phyloP scores from a whole-genome alignment of 1,140 invertebrate genomes.

The Drosophila carrolli region DNA sequence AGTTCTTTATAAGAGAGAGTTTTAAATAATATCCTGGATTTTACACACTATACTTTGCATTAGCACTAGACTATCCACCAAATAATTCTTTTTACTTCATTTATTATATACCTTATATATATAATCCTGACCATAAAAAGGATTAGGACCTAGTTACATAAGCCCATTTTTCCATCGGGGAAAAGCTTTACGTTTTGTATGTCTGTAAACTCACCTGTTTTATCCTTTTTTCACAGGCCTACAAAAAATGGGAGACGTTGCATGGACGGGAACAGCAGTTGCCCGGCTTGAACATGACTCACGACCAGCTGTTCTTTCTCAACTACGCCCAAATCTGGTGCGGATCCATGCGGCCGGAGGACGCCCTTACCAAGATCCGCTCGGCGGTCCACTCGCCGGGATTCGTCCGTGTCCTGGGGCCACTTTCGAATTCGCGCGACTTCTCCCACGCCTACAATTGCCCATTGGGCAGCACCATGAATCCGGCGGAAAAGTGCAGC shows the following conservation, averaged over 20 bases:
- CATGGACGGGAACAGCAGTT: constrained; percentile 90
- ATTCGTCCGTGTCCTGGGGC: constrained; percentile 95
- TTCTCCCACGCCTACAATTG: constrained; percentile 94
- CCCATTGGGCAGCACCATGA: constrained; percentile 93
- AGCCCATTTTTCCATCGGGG: too few relatives aligned
- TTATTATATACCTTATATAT: too few relatives aligned
- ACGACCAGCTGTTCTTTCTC: constrained; percentile 95
- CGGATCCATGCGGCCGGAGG: constrained; percentile 97
- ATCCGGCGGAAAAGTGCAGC: constrained; percentile 95
- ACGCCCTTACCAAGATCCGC: constrained; percentile 96
- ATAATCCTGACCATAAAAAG: too few relatives aligned
- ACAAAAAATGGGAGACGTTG: constrained; percentile 90
- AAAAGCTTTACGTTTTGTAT: too few relatives aligned
- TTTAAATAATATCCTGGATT: too few relatives aligned
- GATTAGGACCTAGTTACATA: too few relatives aligned
- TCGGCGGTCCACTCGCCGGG: constrained; percentile 98
- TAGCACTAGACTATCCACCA: too few relatives aligned
- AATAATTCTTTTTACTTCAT: too few relatives aligned
- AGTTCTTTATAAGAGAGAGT: too few relatives aligned
- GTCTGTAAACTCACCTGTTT: too few relatives aligned
- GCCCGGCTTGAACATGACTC: constrained; percentile 92
- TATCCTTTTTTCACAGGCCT: constrained; percentile 84
- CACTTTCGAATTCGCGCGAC: constrained; percentile 96
- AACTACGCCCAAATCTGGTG: constrained; percentile 98
- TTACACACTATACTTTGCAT: too few relatives aligned